phyloP scores from a whole-genome alignment of 92 coral and sea anemone genomes.

The Muricea muricata region DNA sequence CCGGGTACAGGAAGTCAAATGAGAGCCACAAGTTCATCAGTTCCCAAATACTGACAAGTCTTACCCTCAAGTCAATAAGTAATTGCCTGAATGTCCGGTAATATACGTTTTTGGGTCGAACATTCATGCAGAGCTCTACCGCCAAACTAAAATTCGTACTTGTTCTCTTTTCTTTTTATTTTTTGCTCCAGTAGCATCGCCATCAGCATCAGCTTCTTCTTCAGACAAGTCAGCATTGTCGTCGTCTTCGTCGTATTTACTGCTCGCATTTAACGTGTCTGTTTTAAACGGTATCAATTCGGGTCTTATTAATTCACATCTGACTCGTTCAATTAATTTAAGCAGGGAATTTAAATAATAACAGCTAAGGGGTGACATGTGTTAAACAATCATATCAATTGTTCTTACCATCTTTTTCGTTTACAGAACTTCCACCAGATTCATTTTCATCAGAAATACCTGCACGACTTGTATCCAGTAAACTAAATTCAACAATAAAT shows the following conservation, averaged over 20 bases:
- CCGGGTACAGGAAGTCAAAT: too few relatives aligned
- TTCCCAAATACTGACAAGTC: too few relatives aligned
- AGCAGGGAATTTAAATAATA: too few relatives aligned
- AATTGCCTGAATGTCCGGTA: too few relatives aligned
- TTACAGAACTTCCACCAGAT: constrained; percentile 9
- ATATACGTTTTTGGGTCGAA: too few relatives aligned
- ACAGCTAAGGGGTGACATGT: too few relatives aligned
- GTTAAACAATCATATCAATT: neutral
- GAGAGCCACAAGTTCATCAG: too few relatives aligned
- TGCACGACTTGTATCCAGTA: constrained; percentile 38
- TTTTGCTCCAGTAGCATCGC: constrained; percentile 87
- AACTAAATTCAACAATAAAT: too few relatives aligned
- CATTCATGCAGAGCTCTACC: too few relatives aligned
- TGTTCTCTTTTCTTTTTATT: constrained; percentile 84
- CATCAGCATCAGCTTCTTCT: constrained; percentile 89
- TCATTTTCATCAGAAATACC: neutral
- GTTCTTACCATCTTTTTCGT: constrained; percentile 24
- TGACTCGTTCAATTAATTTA: neutral
- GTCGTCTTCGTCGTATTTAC: constrained; percentile 77
- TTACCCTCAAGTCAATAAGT: too few relatives aligned
- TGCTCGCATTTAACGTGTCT: constrained; percentile 31
- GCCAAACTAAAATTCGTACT: constrained; percentile 70
- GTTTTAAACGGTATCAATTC: neutral
- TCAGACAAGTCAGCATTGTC: constrained; percentile 95
- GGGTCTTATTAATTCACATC: too few relatives aligned